These are phyloP conservation scores for Synergus japonicus DNA, from an alignment of 2,888 invertebrate species.

Conservation along the genomic window DNA sequence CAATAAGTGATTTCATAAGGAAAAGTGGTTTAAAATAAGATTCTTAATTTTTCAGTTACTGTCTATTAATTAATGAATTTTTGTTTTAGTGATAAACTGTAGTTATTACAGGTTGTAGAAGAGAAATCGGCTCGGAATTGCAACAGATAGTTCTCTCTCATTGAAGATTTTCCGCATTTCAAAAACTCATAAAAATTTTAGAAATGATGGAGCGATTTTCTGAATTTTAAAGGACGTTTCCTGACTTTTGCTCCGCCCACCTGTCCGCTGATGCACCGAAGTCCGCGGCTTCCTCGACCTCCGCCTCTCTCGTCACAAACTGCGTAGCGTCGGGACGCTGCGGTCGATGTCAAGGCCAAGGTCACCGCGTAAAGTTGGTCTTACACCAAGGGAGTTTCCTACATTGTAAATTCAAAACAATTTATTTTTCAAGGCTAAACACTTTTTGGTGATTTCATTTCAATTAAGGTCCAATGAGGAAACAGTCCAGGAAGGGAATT, in stretches of 20 bases:
- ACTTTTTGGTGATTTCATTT: not conserved
- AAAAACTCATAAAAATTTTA: not conserved
- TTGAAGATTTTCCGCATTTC: not conserved
- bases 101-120: not conserved
- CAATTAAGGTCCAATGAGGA: not conserved
- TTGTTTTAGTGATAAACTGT: no score
- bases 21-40: no score
- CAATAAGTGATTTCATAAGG: no score
- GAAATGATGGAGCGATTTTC: slow-evolving; percentile 10
- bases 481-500: not conserved
- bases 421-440: not conserved
- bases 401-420: not conserved
- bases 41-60: no score
- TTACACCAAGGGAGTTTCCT: slow-evolving; percentile 44
- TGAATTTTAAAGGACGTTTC: slow-evolving; percentile 21
- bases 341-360: slow-evolving; percentile 71
- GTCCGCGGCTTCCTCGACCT: slow-evolving; percentile 56
- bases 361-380: slow-evolving; percentile 57
- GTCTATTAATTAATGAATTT: no score
- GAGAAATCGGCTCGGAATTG: not conserved
- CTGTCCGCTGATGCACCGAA: slow-evolving; percentile 53
- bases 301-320: slow-evolving; percentile 60
- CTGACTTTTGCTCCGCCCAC: slow-evolving; percentile 46
- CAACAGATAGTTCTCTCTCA: not conserved
- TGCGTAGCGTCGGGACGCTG: slow-evolving; percentile 75